Conservation (phyloP, 1,140 invertebrate species). For the Apis dorsata region DNA sequence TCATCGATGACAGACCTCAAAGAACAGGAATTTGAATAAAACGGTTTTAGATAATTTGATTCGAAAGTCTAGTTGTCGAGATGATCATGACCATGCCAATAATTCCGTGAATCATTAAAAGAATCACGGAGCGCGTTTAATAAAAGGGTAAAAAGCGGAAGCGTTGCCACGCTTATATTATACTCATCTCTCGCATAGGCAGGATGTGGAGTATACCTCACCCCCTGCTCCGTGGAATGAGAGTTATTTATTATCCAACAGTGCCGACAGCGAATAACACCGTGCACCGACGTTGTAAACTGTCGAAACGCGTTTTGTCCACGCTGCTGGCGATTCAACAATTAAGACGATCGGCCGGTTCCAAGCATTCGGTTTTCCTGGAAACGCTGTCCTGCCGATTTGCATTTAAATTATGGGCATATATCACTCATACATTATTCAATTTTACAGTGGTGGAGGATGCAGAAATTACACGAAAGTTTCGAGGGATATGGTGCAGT, state of each 20-base stretch:
- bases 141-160: conserved; percentile 35
- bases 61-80: not conserved
- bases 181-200: conserved; percentile 31
- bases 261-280: conserved; percentile 47
- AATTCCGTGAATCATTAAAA: conserved; percentile 17
- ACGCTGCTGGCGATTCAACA: not conserved
- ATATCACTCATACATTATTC: not conserved
- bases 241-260: conserved; percentile 47
- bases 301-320: conserved; percentile 9
- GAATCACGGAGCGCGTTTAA: conserved; percentile 26
- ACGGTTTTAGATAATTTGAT: not conserved
- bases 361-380: not conserved
- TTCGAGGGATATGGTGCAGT: no score
- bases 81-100: not conserved
- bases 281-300: conserved; percentile 1
- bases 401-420: not conserved
- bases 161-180: conserved; percentile 40
- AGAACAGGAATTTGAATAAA: not conserved
- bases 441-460: no score
- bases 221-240: not conserved
- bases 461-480: not conserved
- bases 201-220: conserved; percentile 30
- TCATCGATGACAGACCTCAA: not conserved
- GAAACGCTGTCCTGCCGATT: not conserved
- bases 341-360: conserved; percentile 7